Percentiles rank a stretch among this genome's conserved stretches.
Conservation (phyloP, 2,888 invertebrate genomes). For the Hemistola chrysoprasaria region DNA sequence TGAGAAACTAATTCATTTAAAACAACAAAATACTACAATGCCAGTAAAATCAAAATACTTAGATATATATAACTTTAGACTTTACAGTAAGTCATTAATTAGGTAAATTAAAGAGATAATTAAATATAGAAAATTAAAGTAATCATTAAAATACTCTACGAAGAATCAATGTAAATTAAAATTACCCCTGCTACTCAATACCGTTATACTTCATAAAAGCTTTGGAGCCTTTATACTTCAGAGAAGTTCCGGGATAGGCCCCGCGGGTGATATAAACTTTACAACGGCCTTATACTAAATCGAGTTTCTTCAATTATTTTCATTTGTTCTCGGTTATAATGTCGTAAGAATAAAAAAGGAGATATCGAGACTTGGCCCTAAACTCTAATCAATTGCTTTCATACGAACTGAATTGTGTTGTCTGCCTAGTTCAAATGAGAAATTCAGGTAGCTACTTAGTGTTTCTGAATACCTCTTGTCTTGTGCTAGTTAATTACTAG, state of each 20-base stretch:
- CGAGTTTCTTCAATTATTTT: conserved; percentile 26
- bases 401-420: too few relatives aligned
- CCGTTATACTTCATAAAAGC: conserved; percentile 17
- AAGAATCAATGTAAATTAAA: conserved; percentile 7
- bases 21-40: too few relatives aligned
- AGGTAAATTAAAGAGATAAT: too few relatives aligned
- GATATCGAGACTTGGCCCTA: not conserved
- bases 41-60: too few relatives aligned
- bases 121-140: conserved; percentile 1
- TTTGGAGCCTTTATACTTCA: conserved; percentile 34
- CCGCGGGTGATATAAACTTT: conserved; percentile 43
- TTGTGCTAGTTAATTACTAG: too few relatives aligned
- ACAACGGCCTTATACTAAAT: conserved; percentile 41
- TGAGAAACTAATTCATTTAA: too few relatives aligned
- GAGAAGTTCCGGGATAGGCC: conserved; percentile 40
- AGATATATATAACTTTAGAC: too few relatives aligned
- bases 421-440: too few relatives aligned
- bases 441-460: too few relatives aligned
- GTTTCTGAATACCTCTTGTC: too few relatives aligned
- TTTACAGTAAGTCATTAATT: too few relatives aligned
- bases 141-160: not conserved
- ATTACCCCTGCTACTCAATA: conserved; percentile 9
- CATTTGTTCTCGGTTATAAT: conserved; percentile 20
- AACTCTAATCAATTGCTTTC: too few relatives aligned
- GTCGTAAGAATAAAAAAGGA: conserved; percentile 2